These are phyloP conservation scores for Trichomalopsis sarcophagae DNA, from an alignment of 1,140 invertebrate species.

Conservation along the genomic window DNA sequence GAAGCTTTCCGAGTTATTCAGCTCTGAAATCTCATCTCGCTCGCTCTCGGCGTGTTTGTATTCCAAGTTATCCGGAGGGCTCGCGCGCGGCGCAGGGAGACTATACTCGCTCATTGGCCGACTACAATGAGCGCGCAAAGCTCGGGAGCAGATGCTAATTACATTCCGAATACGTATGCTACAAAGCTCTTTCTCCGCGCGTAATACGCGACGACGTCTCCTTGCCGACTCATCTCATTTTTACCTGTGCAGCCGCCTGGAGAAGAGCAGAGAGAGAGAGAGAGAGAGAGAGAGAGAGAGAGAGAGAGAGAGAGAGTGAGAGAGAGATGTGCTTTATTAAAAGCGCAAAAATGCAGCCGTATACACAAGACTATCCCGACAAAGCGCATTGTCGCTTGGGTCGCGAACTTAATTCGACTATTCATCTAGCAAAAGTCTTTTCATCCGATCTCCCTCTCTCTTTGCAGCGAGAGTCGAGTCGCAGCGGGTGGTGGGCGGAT, in stretches of 20 bases:
- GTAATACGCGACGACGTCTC: constrained; percentile 10
- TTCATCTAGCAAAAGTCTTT: constrained; percentile 27
- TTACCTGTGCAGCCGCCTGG: not conserved
- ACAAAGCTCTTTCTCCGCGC: constrained; percentile 21
- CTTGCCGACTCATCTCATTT: not conserved
- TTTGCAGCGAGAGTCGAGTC: not conserved
- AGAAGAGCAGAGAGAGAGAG: not conserved
- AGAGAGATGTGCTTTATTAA: constrained; percentile 32
- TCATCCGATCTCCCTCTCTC: constrained; percentile 19
- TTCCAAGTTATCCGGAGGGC: constrained; percentile 16
- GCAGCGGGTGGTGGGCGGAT: not conserved
- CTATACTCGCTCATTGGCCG: not conserved
- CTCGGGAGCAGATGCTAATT: constrained; percentile 26
- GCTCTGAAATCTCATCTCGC: no score
- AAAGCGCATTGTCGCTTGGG: constrained; percentile 10
- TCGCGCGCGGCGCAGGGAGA: not conserved
- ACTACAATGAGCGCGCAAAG: not conserved
- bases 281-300: no score
- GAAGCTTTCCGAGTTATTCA: not conserved
- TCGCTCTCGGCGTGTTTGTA: not conserved
- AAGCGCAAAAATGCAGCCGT: constrained; percentile 28
- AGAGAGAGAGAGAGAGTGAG: not conserved
- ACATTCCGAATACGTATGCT: constrained; percentile 28
- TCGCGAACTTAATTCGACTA: constrained; percentile 46
- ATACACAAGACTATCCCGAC: not conserved